Evolutionary conservation across 2,113 vertebrate genomes (phyloP).

Genomic region (Eudyptes chrysolophus): DNA sequence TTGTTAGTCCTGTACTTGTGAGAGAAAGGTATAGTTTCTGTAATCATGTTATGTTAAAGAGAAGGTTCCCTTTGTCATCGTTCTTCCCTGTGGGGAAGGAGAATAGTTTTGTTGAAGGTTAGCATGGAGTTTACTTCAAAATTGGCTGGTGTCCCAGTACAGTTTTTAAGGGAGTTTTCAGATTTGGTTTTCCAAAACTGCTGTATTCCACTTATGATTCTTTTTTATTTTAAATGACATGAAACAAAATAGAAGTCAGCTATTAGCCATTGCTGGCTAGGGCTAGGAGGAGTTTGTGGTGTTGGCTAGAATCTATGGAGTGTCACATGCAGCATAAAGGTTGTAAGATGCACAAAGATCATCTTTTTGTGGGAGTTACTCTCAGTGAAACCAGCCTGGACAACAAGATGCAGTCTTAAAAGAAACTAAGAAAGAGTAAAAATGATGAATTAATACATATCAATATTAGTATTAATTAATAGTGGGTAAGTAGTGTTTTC

Average conservation of each 20-base stretch:
- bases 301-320: background rate
- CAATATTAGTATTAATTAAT: background rate
- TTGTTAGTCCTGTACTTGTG: background rate
- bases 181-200: background rate
- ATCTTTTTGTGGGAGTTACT: background rate
- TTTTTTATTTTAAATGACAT: background rate
- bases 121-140: background rate
- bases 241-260: background rate
- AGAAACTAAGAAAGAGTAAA: background rate
- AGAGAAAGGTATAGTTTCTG: background rate
- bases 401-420: background rate
- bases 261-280: background rate
- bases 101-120: background rate
- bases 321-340: background rate
- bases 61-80: background rate
- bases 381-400: background rate
- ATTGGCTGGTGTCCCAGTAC: background rate
- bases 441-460: background rate
- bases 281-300: background rate
- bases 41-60: background rate
- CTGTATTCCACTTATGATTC: background rate
- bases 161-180: background rate
- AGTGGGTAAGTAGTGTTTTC: background rate
- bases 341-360: background rate
- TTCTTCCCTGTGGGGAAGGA: background rate